Percentiles rank a stretch among this genome's conserved stretches.
Evolutionary conservation across 2,797 vertebrate genomes (phyloP).

Genomic region (Sebastes hubbsi): DNA sequence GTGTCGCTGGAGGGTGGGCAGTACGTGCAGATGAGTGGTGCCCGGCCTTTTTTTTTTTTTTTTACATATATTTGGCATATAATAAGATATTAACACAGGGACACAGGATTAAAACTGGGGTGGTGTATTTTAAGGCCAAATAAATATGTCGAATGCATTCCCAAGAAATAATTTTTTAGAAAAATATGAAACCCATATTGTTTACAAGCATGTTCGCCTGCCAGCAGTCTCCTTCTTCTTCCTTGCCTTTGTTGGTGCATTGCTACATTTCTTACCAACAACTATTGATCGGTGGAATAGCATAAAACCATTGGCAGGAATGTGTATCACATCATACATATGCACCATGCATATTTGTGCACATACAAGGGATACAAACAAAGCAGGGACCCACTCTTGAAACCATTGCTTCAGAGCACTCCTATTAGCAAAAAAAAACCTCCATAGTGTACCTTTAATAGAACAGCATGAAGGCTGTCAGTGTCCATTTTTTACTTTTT

Average conservation of each 20-base stretch:
- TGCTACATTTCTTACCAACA: neutral
- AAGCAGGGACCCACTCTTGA: neutral
- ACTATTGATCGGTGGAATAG: neutral
- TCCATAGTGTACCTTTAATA: neutral
- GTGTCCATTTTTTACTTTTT: neutral
- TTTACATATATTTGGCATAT: too few relatives aligned
- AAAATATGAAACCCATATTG: neutral
- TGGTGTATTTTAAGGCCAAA: neutral
- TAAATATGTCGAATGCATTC: neutral
- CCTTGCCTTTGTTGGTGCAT: neutral
- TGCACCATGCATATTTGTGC: too few relatives aligned
- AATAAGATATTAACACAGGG: accelerated
- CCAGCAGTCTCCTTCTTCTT: too few relatives aligned
- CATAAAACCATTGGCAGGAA: neutral
- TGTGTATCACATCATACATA: neutral
- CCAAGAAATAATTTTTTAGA: neutral
- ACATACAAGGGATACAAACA: neutral
- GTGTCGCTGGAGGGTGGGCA: too few relatives aligned
- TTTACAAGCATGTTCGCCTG: neutral
- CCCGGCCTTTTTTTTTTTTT: too few relatives aligned
- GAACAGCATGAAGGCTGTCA: neutral
- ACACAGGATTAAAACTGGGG: too few relatives aligned
- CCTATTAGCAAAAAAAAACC: too few relatives aligned
- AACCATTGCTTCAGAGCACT: neutral
- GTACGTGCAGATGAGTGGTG: too few relatives aligned